These are phyloP conservation scores for Monoplex corrugatus DNA, from an alignment of 2,888 invertebrate genomes.

Conservation along the genomic window DNA sequence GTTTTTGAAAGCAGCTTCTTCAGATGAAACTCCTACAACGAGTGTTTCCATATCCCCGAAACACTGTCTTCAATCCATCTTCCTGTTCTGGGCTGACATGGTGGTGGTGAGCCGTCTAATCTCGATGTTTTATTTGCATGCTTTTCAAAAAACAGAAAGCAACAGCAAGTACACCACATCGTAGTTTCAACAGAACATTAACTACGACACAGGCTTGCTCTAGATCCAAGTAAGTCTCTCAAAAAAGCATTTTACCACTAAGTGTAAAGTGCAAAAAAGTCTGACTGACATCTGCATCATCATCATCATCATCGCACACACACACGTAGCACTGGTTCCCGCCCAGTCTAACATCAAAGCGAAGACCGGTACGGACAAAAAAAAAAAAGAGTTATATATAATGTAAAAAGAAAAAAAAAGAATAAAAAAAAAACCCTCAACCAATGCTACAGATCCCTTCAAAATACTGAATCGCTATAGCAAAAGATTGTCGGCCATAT, in stretches of 20 bases:
- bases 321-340: no score
- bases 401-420: background rate
- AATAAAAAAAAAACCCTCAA: background rate
- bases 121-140: conserved; percentile 32
- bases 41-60: background rate
- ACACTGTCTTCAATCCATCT: background rate
- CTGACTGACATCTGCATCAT: no score
- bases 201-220: no score
- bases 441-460: background rate
- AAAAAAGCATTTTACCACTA: no score
- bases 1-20: background rate
- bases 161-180: background rate
- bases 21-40: background rate
- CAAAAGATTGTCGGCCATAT: background rate
- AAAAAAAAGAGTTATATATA: background rate
- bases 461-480: background rate
- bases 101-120: background rate
- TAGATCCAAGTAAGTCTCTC: no score
- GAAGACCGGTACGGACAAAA: background rate
- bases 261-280: no score
- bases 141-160: conserved; percentile 7
- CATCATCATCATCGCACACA: no score
- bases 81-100: background rate
- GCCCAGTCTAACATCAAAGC: no score
- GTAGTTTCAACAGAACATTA: background rate